Evolutionary conservation across 2,113 vertebrate species (phyloP).

Genomic region (Hucho hucho): DNA sequence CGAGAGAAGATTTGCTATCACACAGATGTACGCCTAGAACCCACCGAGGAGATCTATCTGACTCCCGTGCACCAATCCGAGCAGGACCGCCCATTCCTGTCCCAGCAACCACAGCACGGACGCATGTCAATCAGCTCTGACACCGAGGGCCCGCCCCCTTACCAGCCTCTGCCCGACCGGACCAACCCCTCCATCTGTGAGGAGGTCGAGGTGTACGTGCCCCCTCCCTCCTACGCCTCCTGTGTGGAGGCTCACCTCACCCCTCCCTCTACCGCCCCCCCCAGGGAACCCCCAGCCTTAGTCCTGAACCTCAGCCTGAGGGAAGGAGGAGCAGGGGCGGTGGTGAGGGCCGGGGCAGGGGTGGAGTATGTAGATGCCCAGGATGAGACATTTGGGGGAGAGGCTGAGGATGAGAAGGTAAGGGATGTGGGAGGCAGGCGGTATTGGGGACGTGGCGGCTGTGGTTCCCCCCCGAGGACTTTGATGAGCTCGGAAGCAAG

Average conservation of each 20-base stretch:
- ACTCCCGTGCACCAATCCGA: conserved; percentile 89
- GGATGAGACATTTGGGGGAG: conserved; percentile 57
- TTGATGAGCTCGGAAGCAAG: conserved; percentile 92
- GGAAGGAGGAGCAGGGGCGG: not conserved
- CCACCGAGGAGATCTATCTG: conserved; percentile 96
- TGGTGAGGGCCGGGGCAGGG: conserved; percentile 48
- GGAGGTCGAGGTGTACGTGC: conserved; percentile 80
- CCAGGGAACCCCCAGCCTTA: conserved; percentile 24
- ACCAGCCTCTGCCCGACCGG: conserved; percentile 79
- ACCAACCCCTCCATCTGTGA: conserved; percentile 88
- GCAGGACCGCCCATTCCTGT: conserved; percentile 69
- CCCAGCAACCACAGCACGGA: conserved; percentile 82
- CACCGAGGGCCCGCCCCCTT: conserved; percentile 82
- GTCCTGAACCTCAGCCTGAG: conserved; percentile 58
- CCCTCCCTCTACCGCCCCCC: conserved; percentile 31
- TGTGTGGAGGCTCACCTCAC: conserved; percentile 69
- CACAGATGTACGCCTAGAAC: conserved; percentile 85
- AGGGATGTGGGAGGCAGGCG: conserved; percentile 28
- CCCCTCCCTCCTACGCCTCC: conserved; percentile 69
- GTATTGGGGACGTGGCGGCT: conserved; percentile 13
- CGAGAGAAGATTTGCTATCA: conserved; percentile 89
- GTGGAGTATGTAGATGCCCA: conserved; percentile 69
- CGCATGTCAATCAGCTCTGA: conserved; percentile 94
- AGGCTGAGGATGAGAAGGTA: conserved; percentile 53
- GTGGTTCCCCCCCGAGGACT: conserved; percentile 68